These are phyloP conservation scores for Cyprinodon variegatus DNA, from an alignment of 2,113 vertebrate species.

Conservation along the genomic window DNA sequence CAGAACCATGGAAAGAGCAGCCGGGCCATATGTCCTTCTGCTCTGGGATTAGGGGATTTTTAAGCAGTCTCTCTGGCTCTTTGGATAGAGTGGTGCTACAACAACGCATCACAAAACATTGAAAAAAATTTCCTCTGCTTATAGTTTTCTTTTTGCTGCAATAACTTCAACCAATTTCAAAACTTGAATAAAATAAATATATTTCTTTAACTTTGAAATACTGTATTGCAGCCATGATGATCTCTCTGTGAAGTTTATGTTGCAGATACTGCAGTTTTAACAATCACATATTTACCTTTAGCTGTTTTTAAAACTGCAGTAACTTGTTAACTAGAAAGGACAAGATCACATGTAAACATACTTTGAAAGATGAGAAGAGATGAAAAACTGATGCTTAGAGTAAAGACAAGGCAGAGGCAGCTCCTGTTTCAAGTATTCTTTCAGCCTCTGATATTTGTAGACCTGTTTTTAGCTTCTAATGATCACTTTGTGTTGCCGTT, in stretches of 20 bases:
- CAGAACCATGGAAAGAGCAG: slow-evolving; percentile 31
- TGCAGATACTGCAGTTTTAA: neutral
- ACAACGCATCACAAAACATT: neutral
- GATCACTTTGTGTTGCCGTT: neutral
- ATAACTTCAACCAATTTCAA: neutral
- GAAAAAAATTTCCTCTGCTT: neutral
- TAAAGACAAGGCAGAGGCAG: neutral
- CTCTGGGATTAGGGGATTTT: neutral
- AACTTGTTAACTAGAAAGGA: neutral
- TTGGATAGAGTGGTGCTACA: neutral
- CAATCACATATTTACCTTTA: neutral
- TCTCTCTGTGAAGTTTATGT: neutral
- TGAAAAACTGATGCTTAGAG: neutral
- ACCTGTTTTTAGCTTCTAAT: neutral
- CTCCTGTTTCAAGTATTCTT: neutral
- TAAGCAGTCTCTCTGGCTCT: neutral
- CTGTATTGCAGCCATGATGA: neutral
- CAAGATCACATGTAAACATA: neutral
- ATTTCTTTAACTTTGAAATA: neutral
- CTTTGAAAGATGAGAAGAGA: neutral
- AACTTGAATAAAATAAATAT: neutral
- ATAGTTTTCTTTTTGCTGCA: neutral
- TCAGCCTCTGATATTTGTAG: neutral
- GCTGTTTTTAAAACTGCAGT: neutral
- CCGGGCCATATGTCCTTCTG: slow-evolving; percentile 11